These are phyloP conservation scores for Limnephilus rhombicus DNA, from an alignment of 2,888 invertebrate genomes.

Conservation along the genomic window DNA sequence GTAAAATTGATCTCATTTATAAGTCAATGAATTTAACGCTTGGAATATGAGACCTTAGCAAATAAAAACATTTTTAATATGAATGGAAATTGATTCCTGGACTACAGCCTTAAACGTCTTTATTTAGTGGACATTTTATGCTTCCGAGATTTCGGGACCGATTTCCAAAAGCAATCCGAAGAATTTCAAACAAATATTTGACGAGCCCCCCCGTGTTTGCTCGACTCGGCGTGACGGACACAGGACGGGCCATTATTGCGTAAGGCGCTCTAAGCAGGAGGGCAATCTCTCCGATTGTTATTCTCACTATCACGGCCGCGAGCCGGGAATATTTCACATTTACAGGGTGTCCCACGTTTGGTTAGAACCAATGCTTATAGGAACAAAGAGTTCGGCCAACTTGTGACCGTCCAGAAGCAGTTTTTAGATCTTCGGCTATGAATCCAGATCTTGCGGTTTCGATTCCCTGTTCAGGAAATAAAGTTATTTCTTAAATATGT, in stretches of 20 bases:
- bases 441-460: no score
- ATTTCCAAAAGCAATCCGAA: slow-evolving; percentile 25
- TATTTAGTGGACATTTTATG: slow-evolving; percentile 13
- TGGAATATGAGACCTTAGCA: background rate
- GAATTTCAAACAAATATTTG: slow-evolving; percentile 52
- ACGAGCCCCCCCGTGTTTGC: slow-evolving; percentile 28
- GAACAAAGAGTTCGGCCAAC: no score
- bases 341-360: background rate
- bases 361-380: background rate
- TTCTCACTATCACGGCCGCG: slow-evolving; percentile 35
- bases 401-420: no score
- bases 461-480: no score
- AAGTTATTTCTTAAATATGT: no score
- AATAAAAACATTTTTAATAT: background rate
- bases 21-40: no score
- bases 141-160: slow-evolving; percentile 29
- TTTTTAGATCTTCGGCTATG: no score
- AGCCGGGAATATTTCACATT: background rate
- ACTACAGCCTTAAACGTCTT: background rate
- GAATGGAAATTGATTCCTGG: background rate
- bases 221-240: slow-evolving; percentile 27
- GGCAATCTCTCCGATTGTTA: slow-evolving; percentile 51
- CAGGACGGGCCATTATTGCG: background rate
- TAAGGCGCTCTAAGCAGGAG: background rate
- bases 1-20: no score